Evolutionary conservation across 2,888 invertebrate genomes (phyloP).

Genomic region (Phaonia tiefii): DNA sequence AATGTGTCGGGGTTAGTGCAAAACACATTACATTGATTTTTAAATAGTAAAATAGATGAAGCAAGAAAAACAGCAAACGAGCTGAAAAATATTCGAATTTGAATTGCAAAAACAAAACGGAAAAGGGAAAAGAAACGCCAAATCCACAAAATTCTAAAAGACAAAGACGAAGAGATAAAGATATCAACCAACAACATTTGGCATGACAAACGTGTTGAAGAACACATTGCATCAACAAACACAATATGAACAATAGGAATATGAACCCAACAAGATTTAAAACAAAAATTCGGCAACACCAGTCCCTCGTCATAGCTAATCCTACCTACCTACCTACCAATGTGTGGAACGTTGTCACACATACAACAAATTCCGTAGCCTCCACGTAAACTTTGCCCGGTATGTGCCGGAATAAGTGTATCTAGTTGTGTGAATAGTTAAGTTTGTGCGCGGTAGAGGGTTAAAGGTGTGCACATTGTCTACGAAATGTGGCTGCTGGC

Average conservation of each 20-base stretch:
- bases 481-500: constrained; percentile 52
- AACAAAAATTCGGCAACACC: constrained; percentile 47
- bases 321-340: too few relatives aligned
- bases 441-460: neutral
- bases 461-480: constrained; percentile 48
- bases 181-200: constrained; percentile 41
- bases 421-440: too few relatives aligned
- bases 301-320: constrained; percentile 23
- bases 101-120: constrained; percentile 25
- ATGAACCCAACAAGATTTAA: constrained; percentile 26
- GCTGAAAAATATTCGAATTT: constrained; percentile 48
- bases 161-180: neutral
- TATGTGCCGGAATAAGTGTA: too few relatives aligned
- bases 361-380: neutral
- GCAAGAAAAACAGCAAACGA: neutral
- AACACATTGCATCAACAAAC: constrained; percentile 52
- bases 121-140: constrained; percentile 43
- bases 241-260: neutral
- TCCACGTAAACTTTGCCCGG: neutral
- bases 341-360: constrained; percentile 1
- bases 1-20: constrained; percentile 21
- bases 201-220: constrained; percentile 61
- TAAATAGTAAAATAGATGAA: constrained; percentile 29
- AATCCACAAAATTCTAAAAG: constrained; percentile 36
- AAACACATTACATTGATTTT: constrained; percentile 61